Base-by-base conservation (phyloP, 2,797 vertebrate genomes). In the Pseudochaenichthys georgianus region DNA sequence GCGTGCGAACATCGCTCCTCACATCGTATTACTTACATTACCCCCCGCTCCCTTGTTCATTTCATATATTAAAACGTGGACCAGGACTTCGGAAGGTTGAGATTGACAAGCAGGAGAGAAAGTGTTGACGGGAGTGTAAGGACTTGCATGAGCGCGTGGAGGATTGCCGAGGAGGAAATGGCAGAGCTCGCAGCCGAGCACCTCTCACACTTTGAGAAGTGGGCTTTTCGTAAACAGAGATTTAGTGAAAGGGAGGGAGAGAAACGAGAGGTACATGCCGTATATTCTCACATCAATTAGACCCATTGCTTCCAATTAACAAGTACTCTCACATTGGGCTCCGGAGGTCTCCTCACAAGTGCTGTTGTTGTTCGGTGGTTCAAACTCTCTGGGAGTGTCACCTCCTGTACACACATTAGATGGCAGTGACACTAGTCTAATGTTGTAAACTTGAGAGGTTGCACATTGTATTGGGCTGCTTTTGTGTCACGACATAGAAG, bases 21-120 rank as follows among this genome's bases (percentile, higher is more conserved):
- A 87, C 86, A 67, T 88, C 76, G 45, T 89, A 85, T 91, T 89
- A 86, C 88, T 91, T 80, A 81, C 84, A 88, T 91, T 88, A 89
- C 78, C 81, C 84, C 82, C 34, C 63, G 60, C 79, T 69, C 71
- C 81, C 70, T 69, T 58, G 8, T 72, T 85, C 79, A 79, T 81
- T 84, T 89, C 75, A 88, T 87, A 78, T 86, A 83, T 64, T 75
- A 82, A 85, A 38, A 80, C 21, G 77, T 67, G 43, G 75, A 69
- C 42, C 15, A 23, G 61, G 74, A 86, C 76, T 76, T 77, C 6
- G 46, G 77, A 55, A 74, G 79, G 75, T 64, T 68, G 78, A 84
- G 85, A 91, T 55, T 89, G 90, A 89, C 88, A 85, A 74, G 85
- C 85, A 48, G 54, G 72, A 85, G 84, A 77, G 85, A 70, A 62